These are phyloP conservation scores for Eumaeus atala DNA, from an alignment of 1,140 invertebrate species.

Conservation along the genomic window DNA sequence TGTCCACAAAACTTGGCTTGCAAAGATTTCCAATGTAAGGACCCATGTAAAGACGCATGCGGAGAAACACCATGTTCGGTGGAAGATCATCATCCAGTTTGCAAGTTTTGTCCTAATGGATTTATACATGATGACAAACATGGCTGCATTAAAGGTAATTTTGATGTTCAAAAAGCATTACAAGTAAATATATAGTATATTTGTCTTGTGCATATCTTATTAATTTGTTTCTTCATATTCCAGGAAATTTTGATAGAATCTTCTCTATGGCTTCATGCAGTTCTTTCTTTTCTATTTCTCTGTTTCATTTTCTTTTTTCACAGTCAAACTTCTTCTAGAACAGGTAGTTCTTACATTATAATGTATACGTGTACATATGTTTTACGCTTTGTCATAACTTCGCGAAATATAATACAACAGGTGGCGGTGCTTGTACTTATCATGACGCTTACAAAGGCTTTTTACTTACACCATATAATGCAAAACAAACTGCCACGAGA, in stretches of 20 bases:
- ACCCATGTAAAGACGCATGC: constrained; percentile 90
- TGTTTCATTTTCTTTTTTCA: constrained; percentile 63
- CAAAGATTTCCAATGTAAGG: constrained; percentile 90
- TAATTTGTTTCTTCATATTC: constrained; percentile 75
- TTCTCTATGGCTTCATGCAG: constrained; percentile 70
- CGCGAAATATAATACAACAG: constrained; percentile 39
- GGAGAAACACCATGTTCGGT: constrained; percentile 91
- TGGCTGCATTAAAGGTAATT: constrained; percentile 96
- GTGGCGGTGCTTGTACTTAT: constrained; percentile 42
- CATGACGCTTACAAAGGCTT: constrained; percentile 54
- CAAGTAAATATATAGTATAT: constrained; percentile 15
- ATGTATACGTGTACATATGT: constrained; percentile 48
- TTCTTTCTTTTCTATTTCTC: constrained; percentile 58
- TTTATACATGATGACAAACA: constrained; percentile 90
- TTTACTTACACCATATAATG: constrained; percentile 30
- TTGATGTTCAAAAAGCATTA: constrained; percentile 31
- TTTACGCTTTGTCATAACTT: constrained; percentile 19
- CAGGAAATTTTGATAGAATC: constrained; percentile 68
- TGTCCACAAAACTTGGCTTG: constrained; percentile 89
- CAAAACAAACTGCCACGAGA: constrained; percentile 70
- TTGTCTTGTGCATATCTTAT: constrained; percentile 57
- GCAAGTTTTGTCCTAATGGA: constrained; percentile 94
- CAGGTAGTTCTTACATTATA: constrained; percentile 60
- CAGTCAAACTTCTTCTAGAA: constrained; percentile 62
- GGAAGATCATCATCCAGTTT: constrained; percentile 93